Evolutionary conservation across 2,113 vertebrate genomes (phyloP).

Genomic region (Smithornis capensis): DNA sequence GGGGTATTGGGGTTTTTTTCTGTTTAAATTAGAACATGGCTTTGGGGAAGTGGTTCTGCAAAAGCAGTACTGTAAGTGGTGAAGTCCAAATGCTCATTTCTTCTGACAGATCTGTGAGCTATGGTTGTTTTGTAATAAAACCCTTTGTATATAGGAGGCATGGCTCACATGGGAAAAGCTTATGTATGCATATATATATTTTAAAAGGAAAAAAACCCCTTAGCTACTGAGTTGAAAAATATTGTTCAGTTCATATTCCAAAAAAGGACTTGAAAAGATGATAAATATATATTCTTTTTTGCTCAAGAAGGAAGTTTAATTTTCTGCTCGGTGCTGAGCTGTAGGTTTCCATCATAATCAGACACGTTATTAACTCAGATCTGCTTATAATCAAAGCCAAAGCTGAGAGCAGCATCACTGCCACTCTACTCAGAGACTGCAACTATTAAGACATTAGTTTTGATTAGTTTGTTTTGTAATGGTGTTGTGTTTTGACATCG

Average conservation of each 20-base stretch:
- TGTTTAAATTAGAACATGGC: not conserved
- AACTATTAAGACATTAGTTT: conserved; percentile 51
- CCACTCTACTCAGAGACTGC: not conserved
- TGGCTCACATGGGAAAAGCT: not conserved
- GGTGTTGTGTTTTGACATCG: conserved; percentile 60
- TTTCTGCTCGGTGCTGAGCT: conserved; percentile 5
- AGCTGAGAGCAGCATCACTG: not conserved
- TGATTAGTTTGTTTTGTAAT: conserved; percentile 57
- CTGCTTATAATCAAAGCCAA: conserved; percentile 48
- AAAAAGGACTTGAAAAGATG: not conserved
- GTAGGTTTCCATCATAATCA: not conserved
- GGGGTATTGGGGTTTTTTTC: not conserved
- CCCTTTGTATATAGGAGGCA: not conserved
- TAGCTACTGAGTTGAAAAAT: not conserved
- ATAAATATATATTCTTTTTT: not conserved
- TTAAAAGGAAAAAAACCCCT: not conserved
- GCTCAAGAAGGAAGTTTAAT: not conserved
- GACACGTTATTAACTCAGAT: conserved; percentile 26
- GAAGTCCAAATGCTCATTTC: conserved; percentile 2
- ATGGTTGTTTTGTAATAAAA: conserved; percentile 21
- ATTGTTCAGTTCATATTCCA: not conserved
- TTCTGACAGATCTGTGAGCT: conserved; percentile 12
- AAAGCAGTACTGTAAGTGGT: not conserved
- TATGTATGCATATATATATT: not conserved
- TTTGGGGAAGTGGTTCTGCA: not conserved